Evolutionary conservation across 2,888 invertebrate genomes (phyloP), one percentile per base, ranked within the genome.

Genomic region (Polydrusus tereticollis): DNA sequence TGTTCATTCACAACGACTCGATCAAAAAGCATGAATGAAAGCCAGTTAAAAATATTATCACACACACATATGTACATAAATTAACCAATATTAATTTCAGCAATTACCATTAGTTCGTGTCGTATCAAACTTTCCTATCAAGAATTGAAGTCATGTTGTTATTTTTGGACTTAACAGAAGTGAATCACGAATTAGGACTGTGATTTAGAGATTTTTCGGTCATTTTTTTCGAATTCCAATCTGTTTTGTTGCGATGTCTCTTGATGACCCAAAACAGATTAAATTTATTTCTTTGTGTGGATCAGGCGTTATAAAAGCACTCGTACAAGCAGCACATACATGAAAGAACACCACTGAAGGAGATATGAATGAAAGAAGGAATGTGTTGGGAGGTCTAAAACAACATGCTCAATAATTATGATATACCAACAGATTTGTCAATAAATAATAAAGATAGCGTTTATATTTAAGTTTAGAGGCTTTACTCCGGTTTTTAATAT

Each of bases 11-110:
- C 6, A 20, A 69, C 57, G 12, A 41, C 38, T 64, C 58, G 43
- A 65, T 65, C 70, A 50, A 59, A 70, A 70, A 70, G 45, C 26
- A 70, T 70, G 70, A 70, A 70, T 70, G 70, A 70, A 70, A 59
- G 52, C 57, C 20, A 63, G 43, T 63, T 18, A 57, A 41, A 69
- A 47, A 26, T 52, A 52, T 69, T 63, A 69, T 69, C 69, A 55
- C 50, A 50, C 29, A 55, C 12, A 29, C 52, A 45, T 63, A 45
- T 52, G 45, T 57, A 60, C 63, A 69, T 57, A 69, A 69, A 47
- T 63, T 63, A 57, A 43, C 69, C 63, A 69, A 69, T 63, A 69
- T 33, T 21, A 36, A 33, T 41, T 57, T 45, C 29, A 57, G 55
- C 47, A 55, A 69, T 55, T 45, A 69, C 62, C 62, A 69, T 55